Base-by-base conservation (phyloP, 2,113 vertebrate species). In the Taurulus bubalis region DNA sequence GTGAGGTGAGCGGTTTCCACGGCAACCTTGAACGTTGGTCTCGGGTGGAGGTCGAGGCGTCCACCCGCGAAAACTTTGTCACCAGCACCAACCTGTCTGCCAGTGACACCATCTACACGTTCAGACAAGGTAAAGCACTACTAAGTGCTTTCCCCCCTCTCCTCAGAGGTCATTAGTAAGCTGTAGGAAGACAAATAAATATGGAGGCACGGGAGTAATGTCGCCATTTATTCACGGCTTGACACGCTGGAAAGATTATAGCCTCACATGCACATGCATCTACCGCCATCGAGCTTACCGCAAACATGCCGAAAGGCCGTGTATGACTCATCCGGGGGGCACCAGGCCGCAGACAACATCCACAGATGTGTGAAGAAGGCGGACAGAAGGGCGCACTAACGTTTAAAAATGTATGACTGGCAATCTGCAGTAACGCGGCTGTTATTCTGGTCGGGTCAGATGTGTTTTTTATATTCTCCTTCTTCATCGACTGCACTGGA, bases 41-140 rank as follows among this genome's bases (percentile, higher is more conserved):
- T 0, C 95, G 94, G 82, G 97, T 99, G 28, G 96, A 97, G 77
- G 93, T 98, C 8, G 96, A 97, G 70, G 96, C 95, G 47, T 98
- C 98, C 24, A 97, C 96, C 91, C 95, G 90, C 0, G 97, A 99
- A 93, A 98, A 97, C 81, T 96, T 98, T 74, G 91, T 98, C 89
- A 97, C 97, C 71, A 96, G 96, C 85, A 98, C 97, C 72, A 99
- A 99, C 89, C 92, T 98, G 91, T 98, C 98, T 64, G 96, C 97
- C 85, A 96, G 96, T 32, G 97, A 96, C 90, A 97, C 96, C 80
- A 96, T 98, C 89, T 99, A 97, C 89, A 97, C 96, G 18, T 95
- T 98, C 92, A 96, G 95, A 85, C 98, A 97, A 96, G 98, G 98
- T 99, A 95, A 68, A 58, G 66, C 32, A 0, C 34, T 45, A 6